Evolutionary conservation across 2,888 invertebrate genomes (phyloP).

Genomic region (Cheilosia vulpina): DNA sequence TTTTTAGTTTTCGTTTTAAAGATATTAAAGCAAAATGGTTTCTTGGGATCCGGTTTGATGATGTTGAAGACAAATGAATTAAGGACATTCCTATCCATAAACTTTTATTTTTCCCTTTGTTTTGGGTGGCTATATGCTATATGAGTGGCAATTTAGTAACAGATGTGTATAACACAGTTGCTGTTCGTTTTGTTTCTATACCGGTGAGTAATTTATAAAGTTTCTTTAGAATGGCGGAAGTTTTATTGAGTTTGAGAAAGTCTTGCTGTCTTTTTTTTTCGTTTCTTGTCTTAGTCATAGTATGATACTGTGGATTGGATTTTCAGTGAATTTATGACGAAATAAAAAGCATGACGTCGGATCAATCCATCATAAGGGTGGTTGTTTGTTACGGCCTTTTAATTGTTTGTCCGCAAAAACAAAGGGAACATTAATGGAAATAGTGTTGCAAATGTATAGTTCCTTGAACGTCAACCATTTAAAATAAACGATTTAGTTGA

Average conservation of each 20-base stretch:
- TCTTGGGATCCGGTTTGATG: conserved; percentile 23
- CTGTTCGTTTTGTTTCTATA: conserved; percentile 7
- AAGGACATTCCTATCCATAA: conserved; percentile 26
- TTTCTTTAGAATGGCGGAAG: conserved; percentile 27
- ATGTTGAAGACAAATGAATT: conserved; percentile 47
- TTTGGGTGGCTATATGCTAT: background rate
- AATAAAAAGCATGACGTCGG: background rate
- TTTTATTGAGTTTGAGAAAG: conserved; percentile 33
- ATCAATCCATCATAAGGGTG: too few relatives aligned
- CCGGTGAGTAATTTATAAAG: conserved; percentile 46
- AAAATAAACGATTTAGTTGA: too few relatives aligned
- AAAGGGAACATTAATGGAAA: too few relatives aligned
- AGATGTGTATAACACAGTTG: conserved; percentile 31
- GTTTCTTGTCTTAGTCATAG: background rate
- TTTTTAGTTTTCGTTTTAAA: conserved; percentile 44
- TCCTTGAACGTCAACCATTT: too few relatives aligned
- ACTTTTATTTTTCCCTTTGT: conserved; percentile 4
- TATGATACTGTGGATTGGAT: conserved; percentile 3
- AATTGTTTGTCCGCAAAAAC: too few relatives aligned
- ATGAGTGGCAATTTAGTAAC: background rate
- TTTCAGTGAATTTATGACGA: background rate
- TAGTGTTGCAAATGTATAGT: too few relatives aligned
- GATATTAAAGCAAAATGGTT: conserved; percentile 40
- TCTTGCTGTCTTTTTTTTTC: conserved; percentile 1
- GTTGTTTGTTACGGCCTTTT: too few relatives aligned